Evolutionary conservation across 2,113 vertebrate genomes (phyloP).

Genomic region (Sapayoa aenigma): DNA sequence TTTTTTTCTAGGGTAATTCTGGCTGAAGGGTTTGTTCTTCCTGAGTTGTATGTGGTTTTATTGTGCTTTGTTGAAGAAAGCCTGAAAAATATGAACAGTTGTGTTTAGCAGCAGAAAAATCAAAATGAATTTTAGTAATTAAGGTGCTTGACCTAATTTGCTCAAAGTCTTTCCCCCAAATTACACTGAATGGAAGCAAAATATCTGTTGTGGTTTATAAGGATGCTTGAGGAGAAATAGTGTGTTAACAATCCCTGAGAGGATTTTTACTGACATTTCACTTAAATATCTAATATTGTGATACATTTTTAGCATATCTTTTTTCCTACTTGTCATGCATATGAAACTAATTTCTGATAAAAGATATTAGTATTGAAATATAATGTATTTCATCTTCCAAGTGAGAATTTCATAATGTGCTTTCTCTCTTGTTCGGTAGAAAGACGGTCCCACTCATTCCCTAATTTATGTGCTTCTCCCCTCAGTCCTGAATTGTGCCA

Average conservation of each 20-base stretch:
- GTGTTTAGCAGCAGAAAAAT: background rate
- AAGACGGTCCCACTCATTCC: background rate
- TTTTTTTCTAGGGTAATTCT: background rate
- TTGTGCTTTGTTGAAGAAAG: conserved; percentile 25
- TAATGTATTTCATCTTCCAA: background rate
- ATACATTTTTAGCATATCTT: background rate
- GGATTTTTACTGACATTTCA: background rate
- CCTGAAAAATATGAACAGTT: background rate
- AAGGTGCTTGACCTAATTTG: conserved; percentile 22
- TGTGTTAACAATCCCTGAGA: background rate
- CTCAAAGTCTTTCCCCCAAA: background rate
- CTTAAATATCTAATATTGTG: background rate
- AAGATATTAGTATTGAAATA: background rate
- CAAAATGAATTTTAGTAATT: conserved; percentile 20
- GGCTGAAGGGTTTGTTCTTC: background rate
- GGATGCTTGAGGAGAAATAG: background rate
- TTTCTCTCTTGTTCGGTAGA: background rate
- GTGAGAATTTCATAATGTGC: background rate
- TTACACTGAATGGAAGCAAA: background rate
- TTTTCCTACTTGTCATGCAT: background rate
- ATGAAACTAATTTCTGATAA: background rate
- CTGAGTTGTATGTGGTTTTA: background rate
- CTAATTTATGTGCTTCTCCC: background rate
- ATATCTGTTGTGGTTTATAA: background rate
- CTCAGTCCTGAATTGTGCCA: background rate